A percentile compares a stretch with the other conserved stretches of the same genome.
Evolutionary conservation across 2,113 vertebrate species (phyloP).

Genomic region (Piprites chloris): DNA sequence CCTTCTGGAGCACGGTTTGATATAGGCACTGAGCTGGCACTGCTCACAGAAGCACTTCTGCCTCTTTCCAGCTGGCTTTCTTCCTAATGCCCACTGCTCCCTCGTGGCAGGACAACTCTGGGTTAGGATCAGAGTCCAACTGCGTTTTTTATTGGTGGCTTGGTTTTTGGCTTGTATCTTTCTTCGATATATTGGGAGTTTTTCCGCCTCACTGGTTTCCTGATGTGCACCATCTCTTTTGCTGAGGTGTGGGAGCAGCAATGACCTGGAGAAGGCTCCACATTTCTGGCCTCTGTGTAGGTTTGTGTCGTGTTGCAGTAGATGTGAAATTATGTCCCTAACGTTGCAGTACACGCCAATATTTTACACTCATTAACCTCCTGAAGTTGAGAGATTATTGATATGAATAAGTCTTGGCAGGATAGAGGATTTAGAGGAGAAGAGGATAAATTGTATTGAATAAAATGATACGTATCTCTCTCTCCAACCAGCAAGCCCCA

Average conservation of each 20-base stretch:
- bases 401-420: not conserved
- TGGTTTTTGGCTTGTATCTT: not conserved
- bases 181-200: accelerated
- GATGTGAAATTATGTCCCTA: not conserved
- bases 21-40: not conserved
- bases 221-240: not conserved
- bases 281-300: not conserved
- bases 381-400: not conserved
- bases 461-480: not conserved
- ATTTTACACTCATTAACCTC: not conserved
- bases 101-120: not conserved
- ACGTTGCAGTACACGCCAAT: not conserved
- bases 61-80: not conserved
- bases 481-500: not conserved
- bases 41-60: not conserved
- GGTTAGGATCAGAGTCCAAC: not conserved
- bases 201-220: not conserved
- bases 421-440: not conserved
- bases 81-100: not conserved
- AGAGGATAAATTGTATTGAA: not conserved
- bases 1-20: not conserved
- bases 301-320: not conserved
- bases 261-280: not conserved
- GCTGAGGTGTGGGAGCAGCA: not conserved
- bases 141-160: not conserved